Evolutionary conservation across 2,888 invertebrate genomes (phyloP).

Genomic region (Dascillus cervinus): DNA sequence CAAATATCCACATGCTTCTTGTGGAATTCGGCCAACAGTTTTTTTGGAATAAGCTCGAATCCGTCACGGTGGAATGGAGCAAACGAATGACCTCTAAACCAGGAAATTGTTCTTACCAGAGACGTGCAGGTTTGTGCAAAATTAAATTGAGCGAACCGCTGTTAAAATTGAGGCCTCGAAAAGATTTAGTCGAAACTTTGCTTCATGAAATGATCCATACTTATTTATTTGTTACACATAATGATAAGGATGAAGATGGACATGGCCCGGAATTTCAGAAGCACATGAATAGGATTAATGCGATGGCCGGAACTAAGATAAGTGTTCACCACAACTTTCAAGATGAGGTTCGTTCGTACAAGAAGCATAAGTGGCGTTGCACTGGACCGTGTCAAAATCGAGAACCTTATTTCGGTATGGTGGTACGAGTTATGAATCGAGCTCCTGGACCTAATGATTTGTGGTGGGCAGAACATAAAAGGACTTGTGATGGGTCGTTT

Average conservation of each 20-base stretch:
- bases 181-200: slow-evolving; percentile 91
- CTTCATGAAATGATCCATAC: slow-evolving; percentile 99
- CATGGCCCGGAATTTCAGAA: slow-evolving; percentile 91
- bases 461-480: slow-evolving; percentile 80
- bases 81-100: slow-evolving; percentile 72
- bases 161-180: slow-evolving; percentile 83
- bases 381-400: slow-evolving; percentile 74
- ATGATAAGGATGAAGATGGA: slow-evolving; percentile 80
- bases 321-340: slow-evolving; percentile 86
- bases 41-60: slow-evolving; percentile 68
- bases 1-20: slow-evolving; percentile 82
- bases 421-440: slow-evolving; percentile 77
- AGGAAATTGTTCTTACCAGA: slow-evolving; percentile 64
- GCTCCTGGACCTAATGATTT: slow-evolving; percentile 76
- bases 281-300: slow-evolving; percentile 91
- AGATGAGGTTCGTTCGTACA: slow-evolving; percentile 83
- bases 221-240: slow-evolving; percentile 80
- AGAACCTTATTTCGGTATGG: slow-evolving; percentile 81
- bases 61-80: slow-evolving; percentile 90
- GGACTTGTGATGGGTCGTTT: slow-evolving; percentile 74
- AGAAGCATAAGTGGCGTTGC: slow-evolving; percentile 94
- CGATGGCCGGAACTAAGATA: slow-evolving; percentile 57
- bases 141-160: slow-evolving; percentile 86
- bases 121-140: slow-evolving; percentile 65
- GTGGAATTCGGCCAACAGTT: slow-evolving; percentile 75